Percentiles rank a stretch among this genome's conserved stretches.
Conservation (phyloP, 37 sponge, comb jelly and placozoan genomes). For the Sycon ciliatum region DNA sequence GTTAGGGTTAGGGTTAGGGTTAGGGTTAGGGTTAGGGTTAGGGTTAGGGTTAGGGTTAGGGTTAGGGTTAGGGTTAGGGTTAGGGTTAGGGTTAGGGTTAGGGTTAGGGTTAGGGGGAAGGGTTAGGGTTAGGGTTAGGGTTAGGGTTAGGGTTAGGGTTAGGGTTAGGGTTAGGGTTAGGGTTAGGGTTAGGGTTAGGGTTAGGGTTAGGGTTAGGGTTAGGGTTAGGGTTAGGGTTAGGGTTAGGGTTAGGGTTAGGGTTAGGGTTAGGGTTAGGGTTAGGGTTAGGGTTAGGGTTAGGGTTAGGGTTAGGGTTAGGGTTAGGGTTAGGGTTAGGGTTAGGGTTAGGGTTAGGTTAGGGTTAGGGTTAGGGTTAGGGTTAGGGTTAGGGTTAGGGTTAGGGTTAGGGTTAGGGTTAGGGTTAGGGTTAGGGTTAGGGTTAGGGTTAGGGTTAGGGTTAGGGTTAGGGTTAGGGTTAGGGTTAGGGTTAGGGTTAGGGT, state of each 20-base stretch:
- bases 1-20: conserved; percentile 5
- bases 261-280: not conserved
- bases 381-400: conserved; percentile 3
- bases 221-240: not conserved
- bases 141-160: not conserved
- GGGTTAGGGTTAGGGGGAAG: not conserved
- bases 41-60: conserved; percentile 5
- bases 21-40: conserved; percentile 3
- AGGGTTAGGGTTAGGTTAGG: not conserved
- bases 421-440: conserved; percentile 5
- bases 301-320: not conserved
- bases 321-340: not conserved
- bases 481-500: conserved; percentile 5
- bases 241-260: not conserved
- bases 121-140: not conserved
- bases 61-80: conserved; percentile 5
- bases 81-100: conserved; percentile 3
- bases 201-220: not conserved
- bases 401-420: conserved; percentile 5
- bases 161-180: not conserved
- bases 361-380: conserved; percentile 5
- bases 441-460: conserved; percentile 3
- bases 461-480: conserved; percentile 5
- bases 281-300: not conserved
- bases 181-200: not conserved